Conservation (phyloP, 2,888 invertebrate genomes). For the Candidula unifasciata region DNA sequence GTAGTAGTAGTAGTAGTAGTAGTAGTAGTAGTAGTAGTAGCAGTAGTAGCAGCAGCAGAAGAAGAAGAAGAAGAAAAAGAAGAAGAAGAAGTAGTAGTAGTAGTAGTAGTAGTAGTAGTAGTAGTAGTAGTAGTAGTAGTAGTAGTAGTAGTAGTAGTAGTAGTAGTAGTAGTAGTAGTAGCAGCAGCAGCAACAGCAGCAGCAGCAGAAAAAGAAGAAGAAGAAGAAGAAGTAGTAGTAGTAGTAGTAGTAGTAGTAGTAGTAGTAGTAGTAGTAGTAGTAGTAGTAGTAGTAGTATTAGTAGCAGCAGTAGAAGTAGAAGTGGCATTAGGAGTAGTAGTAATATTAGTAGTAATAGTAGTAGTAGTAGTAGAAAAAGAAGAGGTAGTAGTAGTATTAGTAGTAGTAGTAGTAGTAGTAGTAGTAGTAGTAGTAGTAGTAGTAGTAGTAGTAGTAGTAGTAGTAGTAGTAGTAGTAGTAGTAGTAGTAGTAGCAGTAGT, state of each 20-base stretch:
- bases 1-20: background rate
- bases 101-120: too few relatives aligned
- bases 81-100: too few relatives aligned
- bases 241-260: slow-evolving; percentile 25
- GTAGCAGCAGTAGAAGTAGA: slow-evolving; percentile 33
- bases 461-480: slow-evolving; percentile 41
- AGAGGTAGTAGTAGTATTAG: slow-evolving; percentile 8
- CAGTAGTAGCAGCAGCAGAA: too few relatives aligned
- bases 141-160: too few relatives aligned
- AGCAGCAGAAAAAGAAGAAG: background rate
- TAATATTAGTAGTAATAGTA: slow-evolving; percentile 43
- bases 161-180: background rate
- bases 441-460: slow-evolving; percentile 38
- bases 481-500: background rate
- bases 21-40: slow-evolving; percentile 19
- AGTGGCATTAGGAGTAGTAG: slow-evolving; percentile 33
- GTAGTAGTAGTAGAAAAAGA: slow-evolving; percentile 29
- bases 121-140: too few relatives aligned
- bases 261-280: slow-evolving; percentile 27
- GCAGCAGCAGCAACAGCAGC: background rate
- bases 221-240: slow-evolving; percentile 12
- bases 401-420: slow-evolving; percentile 38
- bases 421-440: slow-evolving; percentile 38
- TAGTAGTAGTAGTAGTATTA: slow-evolving; percentile 29
- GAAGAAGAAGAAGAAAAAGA: too few relatives aligned